Conservation (phyloP, 2,113 vertebrate species). For the Callithrix jacchus region DNA sequence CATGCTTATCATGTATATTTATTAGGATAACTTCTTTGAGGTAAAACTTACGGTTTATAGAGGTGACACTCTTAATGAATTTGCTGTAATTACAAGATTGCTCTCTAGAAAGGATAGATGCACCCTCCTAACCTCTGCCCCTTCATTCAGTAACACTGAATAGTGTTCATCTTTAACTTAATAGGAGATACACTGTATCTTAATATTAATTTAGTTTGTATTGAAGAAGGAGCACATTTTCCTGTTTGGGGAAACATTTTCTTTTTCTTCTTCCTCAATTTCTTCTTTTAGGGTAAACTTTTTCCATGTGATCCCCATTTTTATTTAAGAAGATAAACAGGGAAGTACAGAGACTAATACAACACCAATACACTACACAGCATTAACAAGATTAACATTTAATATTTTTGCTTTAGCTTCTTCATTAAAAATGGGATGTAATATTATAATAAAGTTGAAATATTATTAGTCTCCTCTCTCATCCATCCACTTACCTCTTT, state of each 20-base stretch:
- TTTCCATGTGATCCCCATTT: not conserved
- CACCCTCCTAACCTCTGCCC: not conserved
- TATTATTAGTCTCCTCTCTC: not conserved
- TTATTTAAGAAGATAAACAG: not conserved
- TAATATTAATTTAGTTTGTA: not conserved
- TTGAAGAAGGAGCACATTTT: not conserved
- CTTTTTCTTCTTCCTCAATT: not conserved
- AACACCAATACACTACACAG: not conserved
- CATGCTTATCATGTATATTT: not conserved
- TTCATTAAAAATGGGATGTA: conserved; percentile 10
- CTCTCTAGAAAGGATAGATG: not conserved
- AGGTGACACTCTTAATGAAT: conserved; percentile 1
- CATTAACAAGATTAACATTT: not conserved
- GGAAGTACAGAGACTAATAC: not conserved
- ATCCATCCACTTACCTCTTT: not conserved
- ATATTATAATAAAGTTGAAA: not conserved
- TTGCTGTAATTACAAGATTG: not conserved
- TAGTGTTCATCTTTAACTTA: conserved; percentile 19
- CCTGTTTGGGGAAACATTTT: not conserved
- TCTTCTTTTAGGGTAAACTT: not conserved
- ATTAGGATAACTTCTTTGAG: conserved; percentile 25
- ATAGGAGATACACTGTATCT: not conserved
- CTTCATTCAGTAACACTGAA: not conserved
- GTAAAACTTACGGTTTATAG: conserved; percentile 14
- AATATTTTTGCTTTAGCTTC: conserved; percentile 18